Conservation (phyloP, 2,888 invertebrate genomes). For the Heliconius ethilla region DNA sequence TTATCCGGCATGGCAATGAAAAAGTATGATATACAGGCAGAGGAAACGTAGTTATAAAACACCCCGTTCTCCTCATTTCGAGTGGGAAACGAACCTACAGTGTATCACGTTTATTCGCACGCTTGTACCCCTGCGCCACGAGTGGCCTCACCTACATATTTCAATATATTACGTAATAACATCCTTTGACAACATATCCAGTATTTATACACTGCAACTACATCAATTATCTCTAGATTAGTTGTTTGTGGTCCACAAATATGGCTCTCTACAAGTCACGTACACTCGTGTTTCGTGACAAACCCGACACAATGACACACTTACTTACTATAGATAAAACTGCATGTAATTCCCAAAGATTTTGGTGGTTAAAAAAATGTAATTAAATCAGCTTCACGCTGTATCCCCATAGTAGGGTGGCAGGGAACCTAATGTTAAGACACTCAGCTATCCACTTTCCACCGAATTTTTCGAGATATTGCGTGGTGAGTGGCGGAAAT, state of each 20-base stretch:
- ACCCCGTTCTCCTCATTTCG: neutral
- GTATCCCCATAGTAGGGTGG: too few species aligned
- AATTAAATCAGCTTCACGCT: too few species aligned
- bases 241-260: conserved; percentile 29
- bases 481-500: too few species aligned
- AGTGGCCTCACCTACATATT: neutral
- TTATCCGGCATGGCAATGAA: too few species aligned
- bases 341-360: neutral
- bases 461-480: too few species aligned
- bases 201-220: neutral
- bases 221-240: neutral
- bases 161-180: neutral
- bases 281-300: conserved; percentile 41
- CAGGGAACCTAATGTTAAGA: too few species aligned
- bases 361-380: too few species aligned
- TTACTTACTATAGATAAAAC: conserved; percentile 34
- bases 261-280: conserved; percentile 37
- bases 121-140: too few species aligned
- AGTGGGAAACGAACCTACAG: too few species aligned
- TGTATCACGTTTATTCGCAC: too few species aligned
- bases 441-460: too few species aligned
- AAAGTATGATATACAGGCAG: neutral
- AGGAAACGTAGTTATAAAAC: neutral
- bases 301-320: conserved; percentile 38
- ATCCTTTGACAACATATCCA: neutral